phyloP scores from a whole-genome alignment of 64 coral and sea anemone genomes.

The Acropora tenuis region DNA sequence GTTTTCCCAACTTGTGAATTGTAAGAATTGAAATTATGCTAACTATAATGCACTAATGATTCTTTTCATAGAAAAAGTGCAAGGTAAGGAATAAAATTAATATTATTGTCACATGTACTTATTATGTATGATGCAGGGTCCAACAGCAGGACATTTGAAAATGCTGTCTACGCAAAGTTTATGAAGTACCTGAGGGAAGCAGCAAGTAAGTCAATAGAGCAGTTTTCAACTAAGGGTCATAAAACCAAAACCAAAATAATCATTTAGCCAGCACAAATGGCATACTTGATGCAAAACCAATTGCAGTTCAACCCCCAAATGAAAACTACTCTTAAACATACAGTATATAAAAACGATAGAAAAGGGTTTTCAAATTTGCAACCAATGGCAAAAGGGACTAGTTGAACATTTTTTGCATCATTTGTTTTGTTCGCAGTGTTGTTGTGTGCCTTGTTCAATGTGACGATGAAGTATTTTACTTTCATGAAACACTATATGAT shows the following conservation, averaged over 20 bases:
- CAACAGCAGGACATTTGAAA: conserved; percentile 42
- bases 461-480: background rate
- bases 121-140: conserved; percentile 19
- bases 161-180: conserved; percentile 31
- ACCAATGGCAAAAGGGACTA: background rate
- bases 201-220: conserved; percentile 34
- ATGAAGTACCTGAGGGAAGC: conserved; percentile 48
- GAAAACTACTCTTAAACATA: background rate
- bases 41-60: too few species aligned
- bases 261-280: background rate
- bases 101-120: too few species aligned
- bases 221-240: background rate
- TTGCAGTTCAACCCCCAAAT: background rate
- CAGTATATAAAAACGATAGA: background rate
- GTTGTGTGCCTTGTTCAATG: conserved; percentile 17
- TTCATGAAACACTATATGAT: background rate
- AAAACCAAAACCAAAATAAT: background rate
- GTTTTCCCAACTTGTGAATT: too few species aligned
- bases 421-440: conserved; percentile 9
- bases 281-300: conserved; percentile 3
- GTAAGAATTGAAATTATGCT: too few species aligned
- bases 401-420: background rate
- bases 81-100: too few species aligned
- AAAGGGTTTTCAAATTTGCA: background rate
- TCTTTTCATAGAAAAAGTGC: too few species aligned